Base-by-base conservation (phyloP, 1,140 invertebrate genomes). In the Heliconius melpomene region DNA sequence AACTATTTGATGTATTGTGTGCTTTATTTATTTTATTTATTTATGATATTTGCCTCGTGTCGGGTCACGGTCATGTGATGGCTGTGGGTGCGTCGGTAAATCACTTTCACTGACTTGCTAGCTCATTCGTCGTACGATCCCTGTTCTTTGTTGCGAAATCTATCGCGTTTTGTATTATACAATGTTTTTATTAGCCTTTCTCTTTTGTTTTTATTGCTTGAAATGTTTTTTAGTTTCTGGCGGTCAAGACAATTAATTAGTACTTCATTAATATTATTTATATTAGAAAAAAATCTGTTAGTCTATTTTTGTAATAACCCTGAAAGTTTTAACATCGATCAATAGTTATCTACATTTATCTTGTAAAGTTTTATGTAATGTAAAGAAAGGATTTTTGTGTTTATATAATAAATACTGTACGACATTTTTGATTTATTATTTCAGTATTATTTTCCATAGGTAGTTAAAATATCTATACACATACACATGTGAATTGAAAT, bases 61-160 rank as follows among this genome's bases (percentile, higher is more conserved):
- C 50, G 82, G 76, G 85, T 88, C 87, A 88, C 82, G 87, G 87
- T 86, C 86, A 85, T 80, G 77, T 78, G 81, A 57, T 76, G n/a
- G 71, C 38, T 74, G 72, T 46, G 46, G 70, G 77, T 72, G 40
- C 52, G 76, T 72, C 72, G 72, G 75, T 76, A 75, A 74, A 83
- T 86, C 86, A 90, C 88, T 90, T 90, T 90, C 88, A 90, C 88
- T 87, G 83, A 66, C 60, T 82, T 83, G 46, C 54, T 78, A 78
- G 83, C 78, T 76, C 72, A 79, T 80, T 83, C 79, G 76, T 85
- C 82, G 82, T 82, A 75, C 79, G 78, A 84, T 81, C 79, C 60
- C 71, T 73, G 74, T 81, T 85, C 84, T 85, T 85, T 83, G 82
- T 85, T 81, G 81, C 80, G 77, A 82, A 75, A 82, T 73, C 75